Evolutionary conservation across 2,888 invertebrate genomes (phyloP).

Genomic region (Seira musarum): DNA sequence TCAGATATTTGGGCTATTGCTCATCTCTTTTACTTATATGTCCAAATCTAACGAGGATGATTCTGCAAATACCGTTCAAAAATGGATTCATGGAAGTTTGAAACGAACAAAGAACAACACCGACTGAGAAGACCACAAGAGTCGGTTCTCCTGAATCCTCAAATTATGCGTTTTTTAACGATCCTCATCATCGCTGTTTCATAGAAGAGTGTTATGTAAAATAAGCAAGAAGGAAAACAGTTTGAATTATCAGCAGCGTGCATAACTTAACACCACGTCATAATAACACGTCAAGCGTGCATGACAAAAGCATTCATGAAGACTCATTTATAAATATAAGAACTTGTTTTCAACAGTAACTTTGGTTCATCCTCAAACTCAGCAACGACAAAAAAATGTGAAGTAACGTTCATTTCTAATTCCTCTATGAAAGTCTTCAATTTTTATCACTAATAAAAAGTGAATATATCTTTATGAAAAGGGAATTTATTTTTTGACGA

Average conservation of each 20-base stretch:
- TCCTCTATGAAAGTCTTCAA: background rate
- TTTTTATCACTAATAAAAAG: background rate
- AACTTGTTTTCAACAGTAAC: slow-evolving; percentile 1
- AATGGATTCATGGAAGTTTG: slow-evolving; percentile 39
- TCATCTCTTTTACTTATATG: background rate
- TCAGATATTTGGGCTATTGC: background rate
- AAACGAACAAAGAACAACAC: background rate
- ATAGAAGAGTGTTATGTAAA: slow-evolving; percentile 22
- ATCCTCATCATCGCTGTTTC: background rate
- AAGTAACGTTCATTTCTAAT: background rate
- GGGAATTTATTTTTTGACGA: slow-evolving; percentile 28
- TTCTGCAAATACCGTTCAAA: slow-evolving; percentile 20
- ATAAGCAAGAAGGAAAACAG: slow-evolving; percentile 7
- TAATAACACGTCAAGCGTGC: slow-evolving; percentile 55
- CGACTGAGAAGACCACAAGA: slow-evolving; percentile 11
- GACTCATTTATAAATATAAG: background rate
- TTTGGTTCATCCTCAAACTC: slow-evolving; percentile 42
- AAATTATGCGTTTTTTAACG: slow-evolving; percentile 29
- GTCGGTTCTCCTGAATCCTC: background rate
- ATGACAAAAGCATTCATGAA: slow-evolving; percentile 45
- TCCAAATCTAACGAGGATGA: slow-evolving; percentile 17
- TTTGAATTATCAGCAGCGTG: slow-evolving; percentile 33
- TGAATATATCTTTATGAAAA: background rate
- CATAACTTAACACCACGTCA: slow-evolving; percentile 52
- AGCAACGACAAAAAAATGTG: background rate